Percentiles rank a stretch among this genome's conserved stretches.
phyloP scores from a whole-genome alignment of 2,113 vertebrate species.

The Caloenas nicobarica region DNA sequence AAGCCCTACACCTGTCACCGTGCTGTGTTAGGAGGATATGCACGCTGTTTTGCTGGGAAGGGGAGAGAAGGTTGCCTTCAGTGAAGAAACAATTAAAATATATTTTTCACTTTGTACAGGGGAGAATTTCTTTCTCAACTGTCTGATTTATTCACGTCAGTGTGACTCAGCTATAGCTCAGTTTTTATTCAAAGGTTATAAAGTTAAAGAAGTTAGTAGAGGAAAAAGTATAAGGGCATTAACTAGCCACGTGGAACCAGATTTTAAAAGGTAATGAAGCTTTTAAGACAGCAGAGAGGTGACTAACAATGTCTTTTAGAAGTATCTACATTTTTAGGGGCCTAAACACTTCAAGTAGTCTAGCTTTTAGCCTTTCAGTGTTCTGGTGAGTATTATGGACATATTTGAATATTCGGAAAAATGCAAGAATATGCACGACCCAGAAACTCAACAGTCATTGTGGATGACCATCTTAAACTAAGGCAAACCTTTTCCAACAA shows the following conservation, averaged over 20 bases:
- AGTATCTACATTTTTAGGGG: not conserved
- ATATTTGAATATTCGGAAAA: not conserved
- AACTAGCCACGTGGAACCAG: not conserved
- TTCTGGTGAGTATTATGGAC: not conserved
- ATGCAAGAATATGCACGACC: not conserved
- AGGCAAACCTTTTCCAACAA: not conserved
- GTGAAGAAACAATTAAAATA: not conserved
- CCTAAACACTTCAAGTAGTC: not conserved
- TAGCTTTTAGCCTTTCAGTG: not conserved
- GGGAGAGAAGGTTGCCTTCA: not conserved
- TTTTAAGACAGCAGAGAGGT: not conserved
- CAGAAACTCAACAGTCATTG: not conserved
- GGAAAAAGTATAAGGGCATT: not conserved
- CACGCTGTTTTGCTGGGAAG: not conserved
- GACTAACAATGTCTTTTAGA: not conserved
- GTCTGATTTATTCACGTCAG: not conserved
- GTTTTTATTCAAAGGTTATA: not conserved
- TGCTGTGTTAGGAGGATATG: not conserved
- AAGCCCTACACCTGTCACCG: conserved; percentile 16
- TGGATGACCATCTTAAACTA: not conserved
- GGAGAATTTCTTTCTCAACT: not conserved
- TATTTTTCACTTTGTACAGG: not conserved
- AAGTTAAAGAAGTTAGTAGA: not conserved
- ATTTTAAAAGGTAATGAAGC: not conserved
- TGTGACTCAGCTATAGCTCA: not conserved